These are phyloP conservation scores for Eutrigla gurnardus DNA, from an alignment of 2,797 vertebrate species.

Conservation along the genomic window DNA sequence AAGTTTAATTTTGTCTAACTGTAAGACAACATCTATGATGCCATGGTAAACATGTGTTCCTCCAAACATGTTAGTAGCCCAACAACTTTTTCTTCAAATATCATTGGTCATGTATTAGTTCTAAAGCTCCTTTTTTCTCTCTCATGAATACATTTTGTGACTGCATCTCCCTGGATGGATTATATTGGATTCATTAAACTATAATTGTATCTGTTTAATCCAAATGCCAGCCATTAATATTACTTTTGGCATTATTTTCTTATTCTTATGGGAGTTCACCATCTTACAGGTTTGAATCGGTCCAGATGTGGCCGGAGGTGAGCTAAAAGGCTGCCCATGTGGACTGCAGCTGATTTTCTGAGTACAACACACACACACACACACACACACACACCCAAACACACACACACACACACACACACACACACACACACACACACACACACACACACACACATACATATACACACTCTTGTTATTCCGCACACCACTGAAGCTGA, in stretches of 20 bases:
- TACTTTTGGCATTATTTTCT: conserved; percentile 44
- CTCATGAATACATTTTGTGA: not conserved
- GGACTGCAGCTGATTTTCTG: conserved; percentile 89
- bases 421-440: conserved; percentile 44
- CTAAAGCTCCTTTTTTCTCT: not conserved
- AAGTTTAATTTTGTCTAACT: not conserved
- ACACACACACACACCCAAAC: conserved; percentile 28
- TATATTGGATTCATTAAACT: not conserved
- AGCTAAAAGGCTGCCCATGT: conserved; percentile 86
- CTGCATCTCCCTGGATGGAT: not conserved
- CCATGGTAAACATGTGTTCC: too few relatives aligned
- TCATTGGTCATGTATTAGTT: not conserved
- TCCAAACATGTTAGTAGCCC: too few relatives aligned
- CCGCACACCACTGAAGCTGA: conserved; percentile 50
- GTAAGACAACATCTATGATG: not conserved
- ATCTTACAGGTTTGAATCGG: conserved; percentile 50
- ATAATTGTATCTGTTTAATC: not conserved
- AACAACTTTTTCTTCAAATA: too few relatives aligned
- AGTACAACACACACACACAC: conserved; percentile 59
- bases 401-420: conserved; percentile 29
- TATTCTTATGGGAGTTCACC: conserved; percentile 38
- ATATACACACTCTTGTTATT: conserved; percentile 39
- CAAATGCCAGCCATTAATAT: not conserved
- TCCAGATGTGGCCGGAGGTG: conserved; percentile 43
- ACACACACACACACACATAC: conserved; percentile 46